Conservation (phyloP, 2,888 invertebrate species). For the Pteria penguin region DNA sequence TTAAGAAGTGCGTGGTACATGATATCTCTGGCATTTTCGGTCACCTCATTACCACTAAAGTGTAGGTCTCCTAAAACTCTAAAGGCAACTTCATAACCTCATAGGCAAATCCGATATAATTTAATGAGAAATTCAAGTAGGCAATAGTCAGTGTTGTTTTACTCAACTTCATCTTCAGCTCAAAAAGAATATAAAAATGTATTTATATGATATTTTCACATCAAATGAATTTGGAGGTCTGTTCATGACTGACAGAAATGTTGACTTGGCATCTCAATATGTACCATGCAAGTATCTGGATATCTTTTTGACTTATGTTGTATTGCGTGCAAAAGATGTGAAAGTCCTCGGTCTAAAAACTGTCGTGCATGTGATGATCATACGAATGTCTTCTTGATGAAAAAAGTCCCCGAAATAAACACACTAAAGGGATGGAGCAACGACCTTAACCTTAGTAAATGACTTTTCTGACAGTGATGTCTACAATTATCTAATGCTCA, state of each 20-base stretch:
- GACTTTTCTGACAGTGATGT: too few species aligned
- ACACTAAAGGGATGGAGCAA: too few species aligned
- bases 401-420: too few species aligned
- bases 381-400: too few species aligned
- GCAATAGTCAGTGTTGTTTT: not conserved
- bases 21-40: constrained; percentile 14
- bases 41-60: not conserved
- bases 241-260: not conserved
- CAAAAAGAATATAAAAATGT: constrained; percentile 6
- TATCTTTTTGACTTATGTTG: too few species aligned
- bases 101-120: constrained; percentile 8
- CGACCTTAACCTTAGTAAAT: too few species aligned
- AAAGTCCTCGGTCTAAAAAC: too few species aligned
- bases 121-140: not conserved
- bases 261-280: constrained; percentile 11
- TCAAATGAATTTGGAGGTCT: not conserved
- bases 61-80: constrained; percentile 1
- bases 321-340: too few species aligned
- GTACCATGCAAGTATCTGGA: not conserved
- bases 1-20: constrained; percentile 7
- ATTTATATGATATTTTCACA: not conserved
- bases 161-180: not conserved
- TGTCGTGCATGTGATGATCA: too few species aligned
- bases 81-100: constrained; percentile 8
- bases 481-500: too few species aligned